Percentiles rank a stretch among this genome's conserved stretches.
These are phyloP conservation scores for Prunella strophiata DNA, from an alignment of 2,797 vertebrate genomes.

Conservation along the genomic window DNA sequence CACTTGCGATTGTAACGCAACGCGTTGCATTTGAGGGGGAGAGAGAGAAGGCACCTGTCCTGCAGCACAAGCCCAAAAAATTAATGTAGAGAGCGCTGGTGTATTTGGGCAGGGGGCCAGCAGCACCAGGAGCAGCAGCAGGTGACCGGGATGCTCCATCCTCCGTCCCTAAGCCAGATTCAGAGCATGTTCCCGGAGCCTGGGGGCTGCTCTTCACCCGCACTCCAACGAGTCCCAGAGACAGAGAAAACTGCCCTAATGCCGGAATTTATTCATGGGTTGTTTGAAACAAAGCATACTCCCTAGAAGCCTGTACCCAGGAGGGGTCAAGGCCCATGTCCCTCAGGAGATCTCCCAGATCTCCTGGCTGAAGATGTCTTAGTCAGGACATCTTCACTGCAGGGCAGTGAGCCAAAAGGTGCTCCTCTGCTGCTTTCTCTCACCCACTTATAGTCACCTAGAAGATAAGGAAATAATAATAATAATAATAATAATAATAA, in stretches of 20 bases:
- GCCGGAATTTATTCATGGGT: neutral
- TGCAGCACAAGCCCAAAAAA: neutral
- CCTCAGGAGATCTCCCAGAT: too few relatives aligned
- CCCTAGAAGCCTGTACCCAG: neutral
- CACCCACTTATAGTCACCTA: neutral
- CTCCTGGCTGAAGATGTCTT: neutral
- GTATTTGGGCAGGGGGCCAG: neutral
- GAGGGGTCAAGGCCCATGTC: neutral
- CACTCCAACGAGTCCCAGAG: fast-evolving
- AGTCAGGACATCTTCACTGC: neutral
- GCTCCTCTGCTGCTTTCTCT: neutral
- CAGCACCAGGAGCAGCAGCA: neutral
- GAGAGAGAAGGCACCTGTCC: neutral
- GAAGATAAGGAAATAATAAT: neutral
- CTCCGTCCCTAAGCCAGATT: neutral
- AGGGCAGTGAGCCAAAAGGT: neutral
- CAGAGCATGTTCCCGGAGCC: fast-evolving
- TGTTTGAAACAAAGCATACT: neutral
- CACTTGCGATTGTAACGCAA: fast-evolving
- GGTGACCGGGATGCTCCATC: fast-evolving
- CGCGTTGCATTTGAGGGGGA: fast-evolving
- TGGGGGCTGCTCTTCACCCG: neutral
- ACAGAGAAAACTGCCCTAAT: neutral
- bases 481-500: too few relatives aligned
- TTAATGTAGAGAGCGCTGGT: neutral